phyloP scores from a whole-genome alignment of 1,140 invertebrate genomes.

The Bombus impatiens region DNA sequence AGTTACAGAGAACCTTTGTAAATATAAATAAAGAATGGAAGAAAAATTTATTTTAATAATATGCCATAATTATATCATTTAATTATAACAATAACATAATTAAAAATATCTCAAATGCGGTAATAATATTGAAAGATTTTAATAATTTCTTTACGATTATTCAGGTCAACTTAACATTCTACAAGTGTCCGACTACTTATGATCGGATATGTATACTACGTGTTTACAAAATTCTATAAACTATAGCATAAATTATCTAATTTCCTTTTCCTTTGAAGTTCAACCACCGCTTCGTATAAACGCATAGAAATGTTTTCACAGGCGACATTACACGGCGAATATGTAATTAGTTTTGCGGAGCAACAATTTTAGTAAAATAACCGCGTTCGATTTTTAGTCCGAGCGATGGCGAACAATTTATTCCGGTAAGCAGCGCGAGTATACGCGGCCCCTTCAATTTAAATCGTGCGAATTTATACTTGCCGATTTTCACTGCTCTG shows the following conservation, averaged over 20 bases:
- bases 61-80: too few species aligned
- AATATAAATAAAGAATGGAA: too few species aligned
- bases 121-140: too few species aligned
- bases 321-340: neutral
- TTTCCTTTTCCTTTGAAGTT: neutral
- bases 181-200: too few species aligned
- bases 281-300: neutral
- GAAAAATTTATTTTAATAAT: too few species aligned
- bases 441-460: neutral
- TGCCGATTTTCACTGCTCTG: neutral
- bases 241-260: neutral
- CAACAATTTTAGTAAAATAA: neutral
- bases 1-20: too few species aligned
- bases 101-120: too few species aligned
- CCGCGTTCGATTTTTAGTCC: constrained; percentile 9
- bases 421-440: neutral
- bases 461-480: constrained; percentile 23
- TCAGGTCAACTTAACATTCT: neutral
- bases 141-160: neutral
- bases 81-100: too few species aligned
- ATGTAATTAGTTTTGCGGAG: neutral
- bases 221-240: neutral
- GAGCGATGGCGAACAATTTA: neutral
- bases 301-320: too few species aligned
- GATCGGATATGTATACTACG: too few species aligned